A percentile compares a stretch with the other conserved stretches of the same genome.
Conservation (phyloP, 2,113 vertebrate species). For the Lophotis ruficrista region DNA sequence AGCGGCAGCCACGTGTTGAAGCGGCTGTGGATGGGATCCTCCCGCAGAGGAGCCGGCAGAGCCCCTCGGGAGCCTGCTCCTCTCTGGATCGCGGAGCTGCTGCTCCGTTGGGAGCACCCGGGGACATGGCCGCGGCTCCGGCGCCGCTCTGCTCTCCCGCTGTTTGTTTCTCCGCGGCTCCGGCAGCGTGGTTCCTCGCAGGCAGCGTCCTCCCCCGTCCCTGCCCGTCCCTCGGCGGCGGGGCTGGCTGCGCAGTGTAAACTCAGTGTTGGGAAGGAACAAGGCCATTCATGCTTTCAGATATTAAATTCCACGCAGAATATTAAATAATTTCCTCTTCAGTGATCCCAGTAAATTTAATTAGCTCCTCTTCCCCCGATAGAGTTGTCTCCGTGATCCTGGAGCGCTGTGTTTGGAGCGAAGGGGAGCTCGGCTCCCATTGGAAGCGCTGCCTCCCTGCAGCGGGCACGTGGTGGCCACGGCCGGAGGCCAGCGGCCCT, state of each 20-base stretch:
- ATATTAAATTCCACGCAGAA: slow-evolving; percentile 73
- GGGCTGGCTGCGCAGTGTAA: not conserved
- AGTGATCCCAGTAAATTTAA: slow-evolving; percentile 83
- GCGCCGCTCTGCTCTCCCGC: not conserved
- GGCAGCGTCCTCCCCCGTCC: not conserved
- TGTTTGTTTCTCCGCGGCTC: not conserved
- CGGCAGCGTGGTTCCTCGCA: not conserved
- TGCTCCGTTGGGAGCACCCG: not conserved
- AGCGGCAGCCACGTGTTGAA: rapidly evolving
- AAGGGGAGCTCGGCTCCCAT: not conserved
- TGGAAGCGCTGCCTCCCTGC: not conserved
- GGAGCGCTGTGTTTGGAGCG: slow-evolving; percentile 19
- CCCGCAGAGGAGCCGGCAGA: not conserved
- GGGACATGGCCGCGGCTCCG: not conserved
- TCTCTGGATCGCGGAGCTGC: not conserved
- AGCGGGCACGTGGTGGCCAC: rapidly evolving
- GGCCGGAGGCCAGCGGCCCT: rapidly evolving
- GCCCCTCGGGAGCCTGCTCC: not conserved
- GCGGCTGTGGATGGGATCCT: rapidly evolving
- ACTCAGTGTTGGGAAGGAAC: not conserved
- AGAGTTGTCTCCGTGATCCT: slow-evolving; percentile 71
- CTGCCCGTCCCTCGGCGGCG: not conserved
- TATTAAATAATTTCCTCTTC: slow-evolving; percentile 85
- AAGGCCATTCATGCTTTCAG: slow-evolving; percentile 56
- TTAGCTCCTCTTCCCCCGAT: slow-evolving; percentile 78